Base-by-base conservation (phyloP, 2,888 invertebrate genomes). In the Eupithecia subumbrata region DNA sequence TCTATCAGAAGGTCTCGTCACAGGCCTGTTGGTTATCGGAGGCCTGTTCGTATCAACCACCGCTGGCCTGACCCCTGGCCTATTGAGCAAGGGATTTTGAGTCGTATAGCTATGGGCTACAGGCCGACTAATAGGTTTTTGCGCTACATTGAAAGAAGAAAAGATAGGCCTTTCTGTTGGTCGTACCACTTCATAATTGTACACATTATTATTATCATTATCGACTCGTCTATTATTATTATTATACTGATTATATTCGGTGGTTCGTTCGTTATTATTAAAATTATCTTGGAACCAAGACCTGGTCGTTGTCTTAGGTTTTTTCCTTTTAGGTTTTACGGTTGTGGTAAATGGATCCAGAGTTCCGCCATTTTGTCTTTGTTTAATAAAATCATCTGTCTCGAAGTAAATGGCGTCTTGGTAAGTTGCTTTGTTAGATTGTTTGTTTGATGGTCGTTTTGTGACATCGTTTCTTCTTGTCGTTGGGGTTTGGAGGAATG, bases 21-120 rank as follows among this genome's bases (percentile, higher is more conserved):
- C 63, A 72, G 80, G 80, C 52, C 73, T 69, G 30, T 73, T 52
- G 22, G 48, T 48, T 66, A 64, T 45, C 11, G 71, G 71, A 34
- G 92, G 91, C 63, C 78, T 88, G 48, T 94, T 94, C 0, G 94
- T 94, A 0, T 91, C 87, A 0, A 89, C 87, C 0, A 84, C 79
- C 0, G 87, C 86, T 0, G 93, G 92, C 77, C 81, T 90, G 0
- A 94, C 92, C 0, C 91, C 92, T 0, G 92, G 91, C 0, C 87
- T 82, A 12, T 87, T 83, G 0, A 83, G 77, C 0, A 87, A 77
- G 0, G 91, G 71, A 80, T 87, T 70, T 72, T 60, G 76, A 14
- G 85, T 81, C 22, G 83, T 82, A 7, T 81, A 81, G 25, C 76
- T 73, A 60, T 81, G 82, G 7, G 78, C 67, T 45, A 66, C 70